These are phyloP conservation scores for Venusia cambrica DNA, from an alignment of 2,888 invertebrate genomes.

Conservation along the genomic window DNA sequence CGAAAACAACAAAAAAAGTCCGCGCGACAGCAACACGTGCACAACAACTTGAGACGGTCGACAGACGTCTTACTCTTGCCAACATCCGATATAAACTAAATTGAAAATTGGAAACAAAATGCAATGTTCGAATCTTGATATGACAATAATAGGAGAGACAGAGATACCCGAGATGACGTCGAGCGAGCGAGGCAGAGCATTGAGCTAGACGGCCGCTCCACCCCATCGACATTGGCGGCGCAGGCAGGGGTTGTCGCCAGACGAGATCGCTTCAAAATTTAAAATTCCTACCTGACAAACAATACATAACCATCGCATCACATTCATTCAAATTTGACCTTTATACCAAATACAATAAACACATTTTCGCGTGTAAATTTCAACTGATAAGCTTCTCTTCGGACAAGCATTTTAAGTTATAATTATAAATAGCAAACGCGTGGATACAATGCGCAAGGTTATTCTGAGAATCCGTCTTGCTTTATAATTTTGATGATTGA, in stretches of 20 bases:
- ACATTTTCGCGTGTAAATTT: constrained; percentile 33
- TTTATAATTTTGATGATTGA: constrained; percentile 67
- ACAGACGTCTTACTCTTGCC: constrained; percentile 74
- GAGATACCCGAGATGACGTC: constrained; percentile 49
- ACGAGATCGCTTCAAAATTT: constrained; percentile 69
- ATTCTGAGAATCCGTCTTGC: constrained; percentile 68
- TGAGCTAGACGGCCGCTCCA: constrained; percentile 66
- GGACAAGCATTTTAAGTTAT: constrained; percentile 54
- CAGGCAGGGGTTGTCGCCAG: constrained; percentile 79
- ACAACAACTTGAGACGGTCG: constrained; percentile 53
- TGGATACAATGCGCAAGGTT: constrained; percentile 73
- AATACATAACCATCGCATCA: constrained; percentile 43
- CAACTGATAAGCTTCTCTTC: constrained; percentile 48
- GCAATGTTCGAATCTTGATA: constrained; percentile 78
- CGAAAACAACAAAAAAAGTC: constrained; percentile 41
- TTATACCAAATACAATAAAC: constrained; percentile 40
- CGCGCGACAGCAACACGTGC: constrained; percentile 62
- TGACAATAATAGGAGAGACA: constrained; percentile 78
- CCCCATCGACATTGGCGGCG: constrained; percentile 66
- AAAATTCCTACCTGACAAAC: constrained; percentile 66
- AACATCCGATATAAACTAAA: constrained; percentile 80
- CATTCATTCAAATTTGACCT: constrained; percentile 48
- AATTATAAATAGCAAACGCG: constrained; percentile 77
- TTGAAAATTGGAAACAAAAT: constrained; percentile 80
- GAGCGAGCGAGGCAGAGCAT: constrained; percentile 52